Evolutionary conservation across 1,140 invertebrate species (phyloP).

Genomic region (Drosophila kikkawai): DNA sequence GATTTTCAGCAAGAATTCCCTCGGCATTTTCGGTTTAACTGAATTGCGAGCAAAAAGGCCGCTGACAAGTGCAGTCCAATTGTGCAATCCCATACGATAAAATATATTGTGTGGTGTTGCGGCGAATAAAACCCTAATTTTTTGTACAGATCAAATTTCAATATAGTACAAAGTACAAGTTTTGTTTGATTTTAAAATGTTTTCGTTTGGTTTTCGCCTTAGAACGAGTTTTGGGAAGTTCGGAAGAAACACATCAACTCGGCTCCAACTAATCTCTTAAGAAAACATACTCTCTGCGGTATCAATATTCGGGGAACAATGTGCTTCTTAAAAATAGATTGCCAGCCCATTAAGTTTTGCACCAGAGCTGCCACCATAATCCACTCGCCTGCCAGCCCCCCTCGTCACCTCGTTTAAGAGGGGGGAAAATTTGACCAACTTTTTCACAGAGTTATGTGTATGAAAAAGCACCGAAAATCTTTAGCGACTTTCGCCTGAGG

Average conservation of each 20-base stretch:
- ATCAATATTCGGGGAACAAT: conserved; percentile 56
- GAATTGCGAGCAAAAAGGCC: conserved; percentile 27
- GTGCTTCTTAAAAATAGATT: conserved; percentile 61
- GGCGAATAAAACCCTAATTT: conserved; percentile 15
- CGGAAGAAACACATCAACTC: conserved; percentile 35
- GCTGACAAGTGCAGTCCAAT: conserved; percentile 22
- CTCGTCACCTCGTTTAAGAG: not conserved
- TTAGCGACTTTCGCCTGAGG: conserved; percentile 37
- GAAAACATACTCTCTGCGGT: conserved; percentile 38
- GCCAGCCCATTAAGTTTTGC: conserved; percentile 57
- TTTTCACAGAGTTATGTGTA: conserved; percentile 62
- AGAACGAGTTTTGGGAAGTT: conserved; percentile 16
- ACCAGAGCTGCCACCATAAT: conserved; percentile 29
- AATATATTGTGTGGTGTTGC: conserved; percentile 9
- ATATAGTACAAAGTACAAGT: conserved; percentile 10
- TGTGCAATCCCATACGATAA: conserved; percentile 22
- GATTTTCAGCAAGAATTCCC: conserved; percentile 57
- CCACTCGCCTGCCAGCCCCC: not conserved
- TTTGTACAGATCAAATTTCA: conserved; percentile 22
- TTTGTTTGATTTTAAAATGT: conserved; percentile 34
- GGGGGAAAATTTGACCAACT: conserved; percentile 48
- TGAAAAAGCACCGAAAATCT: conserved; percentile 59
- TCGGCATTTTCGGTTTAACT: conserved; percentile 40
- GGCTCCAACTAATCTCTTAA: conserved; percentile 41
- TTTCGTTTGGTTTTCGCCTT: conserved; percentile 12